Base-by-base conservation (phyloP, 2,888 invertebrate genomes). In the Agonopterix heracliana region DNA sequence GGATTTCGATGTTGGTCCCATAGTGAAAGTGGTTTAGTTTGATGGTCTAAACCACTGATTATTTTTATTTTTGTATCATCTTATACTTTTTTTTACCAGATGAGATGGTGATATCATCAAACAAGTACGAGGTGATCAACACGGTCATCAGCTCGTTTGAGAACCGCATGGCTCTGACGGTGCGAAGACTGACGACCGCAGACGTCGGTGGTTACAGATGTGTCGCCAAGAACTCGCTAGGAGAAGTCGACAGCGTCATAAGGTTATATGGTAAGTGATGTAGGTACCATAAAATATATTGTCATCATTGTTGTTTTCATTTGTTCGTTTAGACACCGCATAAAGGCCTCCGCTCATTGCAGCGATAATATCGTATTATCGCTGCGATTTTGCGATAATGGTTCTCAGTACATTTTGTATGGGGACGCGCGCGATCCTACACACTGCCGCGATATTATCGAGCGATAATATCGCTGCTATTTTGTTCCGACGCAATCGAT, bases 191-290 rank as follows among this genome's bases (percentile, higher is more conserved):
- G 59, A 93, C 93, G 55, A 87, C 90, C 51, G 90, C 90, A 36
- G 96, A 96, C 71, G 91, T 94, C 8, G 96, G 96, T 26, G 93
- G 94, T 1, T 97, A 96, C 82, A 89, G 93, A 47, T 97, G 97
- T 74, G 93, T 95, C 52, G 96, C 96, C 34, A 95, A 95, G 77
- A 96, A 95, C 80, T 94, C 95, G 0, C 89, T 96, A 2, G 96
- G 96, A 1, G 96, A 96, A 77, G 95, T 95, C 13, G 96, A 96
- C 73, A 95, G 95, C 81, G 93, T 93, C 69, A 96, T 97, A 66
- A 91, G 96, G 58, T 88, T 97, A 47, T 96, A 96, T 76, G 96
- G 97, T 96, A 80, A 91, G 91, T 45, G 10, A 26, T 34, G 1
- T 38, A 38, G 10, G 7, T 36, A 7, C 9, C 36, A 9, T 1